Conservation (phyloP, 2,888 invertebrate species). For the Eurytoma adleriae region DNA sequence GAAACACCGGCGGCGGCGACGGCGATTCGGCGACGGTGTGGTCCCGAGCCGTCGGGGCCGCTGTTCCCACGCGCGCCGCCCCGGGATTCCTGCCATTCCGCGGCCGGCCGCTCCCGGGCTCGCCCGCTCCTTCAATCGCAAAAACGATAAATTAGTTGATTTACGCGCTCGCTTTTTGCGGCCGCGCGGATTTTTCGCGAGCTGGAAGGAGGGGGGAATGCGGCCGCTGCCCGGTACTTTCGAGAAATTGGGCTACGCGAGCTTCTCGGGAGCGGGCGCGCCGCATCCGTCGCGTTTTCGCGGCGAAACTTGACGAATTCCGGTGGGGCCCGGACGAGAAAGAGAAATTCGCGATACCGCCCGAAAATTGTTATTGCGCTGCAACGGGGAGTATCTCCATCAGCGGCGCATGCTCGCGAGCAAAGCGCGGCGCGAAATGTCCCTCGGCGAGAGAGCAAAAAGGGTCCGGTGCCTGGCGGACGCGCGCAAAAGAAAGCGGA, state of each 20-base stretch:
- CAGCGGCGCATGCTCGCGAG: neutral
- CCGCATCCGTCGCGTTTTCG: no score
- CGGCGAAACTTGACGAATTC: neutral
- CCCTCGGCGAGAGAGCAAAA: neutral
- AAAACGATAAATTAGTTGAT: conserved; percentile 75
- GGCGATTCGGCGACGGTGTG: conserved; percentile 75
- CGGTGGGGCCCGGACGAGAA: neutral
- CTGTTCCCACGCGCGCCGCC: conserved; percentile 69
- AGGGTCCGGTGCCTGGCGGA: neutral
- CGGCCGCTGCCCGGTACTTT: neutral
- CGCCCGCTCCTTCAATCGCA: conserved; percentile 66
- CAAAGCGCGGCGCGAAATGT: neutral
- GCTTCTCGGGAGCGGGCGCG: neutral
- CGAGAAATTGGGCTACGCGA: neutral
- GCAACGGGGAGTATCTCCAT: neutral
- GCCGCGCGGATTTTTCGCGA: conserved; percentile 14
- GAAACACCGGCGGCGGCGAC: conserved; percentile 2
- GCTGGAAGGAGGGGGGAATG: neutral
- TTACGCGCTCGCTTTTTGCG: conserved; percentile 64
- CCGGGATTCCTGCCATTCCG: conserved; percentile 73
- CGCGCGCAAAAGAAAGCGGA: conserved; percentile 27
- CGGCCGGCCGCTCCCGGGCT: conserved; percentile 37
- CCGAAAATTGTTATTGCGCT: conserved; percentile 27
- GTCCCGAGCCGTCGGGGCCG: conserved; percentile 71
- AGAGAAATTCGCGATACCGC: neutral